Evolutionary conservation across 1,140 invertebrate genomes (phyloP).

Genomic region (Scaptodrosophila lebanonensis): DNA sequence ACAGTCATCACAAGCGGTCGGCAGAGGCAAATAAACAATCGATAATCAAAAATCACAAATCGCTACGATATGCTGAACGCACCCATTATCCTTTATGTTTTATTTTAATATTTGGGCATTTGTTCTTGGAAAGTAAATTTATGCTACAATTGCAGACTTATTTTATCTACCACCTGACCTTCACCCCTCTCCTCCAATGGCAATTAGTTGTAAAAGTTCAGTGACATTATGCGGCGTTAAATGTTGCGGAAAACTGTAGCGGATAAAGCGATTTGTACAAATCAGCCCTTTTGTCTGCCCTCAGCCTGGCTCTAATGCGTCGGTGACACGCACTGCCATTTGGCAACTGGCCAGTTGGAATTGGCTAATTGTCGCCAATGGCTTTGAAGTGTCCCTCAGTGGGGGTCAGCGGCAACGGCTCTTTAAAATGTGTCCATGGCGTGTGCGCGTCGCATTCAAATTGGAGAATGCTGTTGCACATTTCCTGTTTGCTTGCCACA

Average conservation of each 20-base stretch:
- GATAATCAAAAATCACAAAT: too few relatives aligned
- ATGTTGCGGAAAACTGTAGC: slow-evolving; percentile 65
- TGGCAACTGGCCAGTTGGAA: slow-evolving; percentile 21
- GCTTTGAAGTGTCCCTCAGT: slow-evolving; percentile 43
- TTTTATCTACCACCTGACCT: too few relatives aligned
- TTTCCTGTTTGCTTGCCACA: slow-evolving; percentile 61
- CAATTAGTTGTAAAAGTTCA: too few relatives aligned
- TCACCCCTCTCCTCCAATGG: slow-evolving; percentile 1
- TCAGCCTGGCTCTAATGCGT: slow-evolving; percentile 45
- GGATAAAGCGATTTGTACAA: slow-evolving; percentile 44
- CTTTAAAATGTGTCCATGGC: slow-evolving; percentile 24
- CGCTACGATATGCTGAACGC: too few relatives aligned
- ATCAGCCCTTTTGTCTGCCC: slow-evolving; percentile 25
- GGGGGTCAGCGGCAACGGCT: too few relatives aligned
- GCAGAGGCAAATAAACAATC: too few relatives aligned
- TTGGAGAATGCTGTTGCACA: slow-evolving; percentile 41
- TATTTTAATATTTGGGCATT: too few relatives aligned
- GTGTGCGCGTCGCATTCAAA: slow-evolving; percentile 7
- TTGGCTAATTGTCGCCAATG: slow-evolving; percentile 59
- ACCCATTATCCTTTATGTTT: too few relatives aligned
- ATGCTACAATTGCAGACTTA: too few relatives aligned
- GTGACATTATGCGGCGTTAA: slow-evolving; percentile 41
- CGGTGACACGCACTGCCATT: slow-evolving; percentile 57
- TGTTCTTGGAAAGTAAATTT: too few relatives aligned
- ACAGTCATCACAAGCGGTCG: too few relatives aligned